Conservation (phyloP, 2,113 vertebrate genomes). For the Xenus cinereus region DNA sequence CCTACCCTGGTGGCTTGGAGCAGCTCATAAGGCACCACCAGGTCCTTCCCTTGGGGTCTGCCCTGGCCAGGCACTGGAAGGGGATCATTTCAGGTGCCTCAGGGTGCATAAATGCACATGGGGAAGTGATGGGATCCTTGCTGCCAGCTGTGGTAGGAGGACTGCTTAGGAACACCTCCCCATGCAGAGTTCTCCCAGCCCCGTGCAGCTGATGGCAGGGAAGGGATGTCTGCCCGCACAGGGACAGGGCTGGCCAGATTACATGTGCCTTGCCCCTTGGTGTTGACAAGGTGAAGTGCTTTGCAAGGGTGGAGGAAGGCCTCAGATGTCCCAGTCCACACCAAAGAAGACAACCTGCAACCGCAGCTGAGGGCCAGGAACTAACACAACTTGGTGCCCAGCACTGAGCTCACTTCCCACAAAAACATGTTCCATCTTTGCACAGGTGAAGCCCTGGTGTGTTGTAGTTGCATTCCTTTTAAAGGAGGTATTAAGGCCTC, state of each 20-base stretch:
- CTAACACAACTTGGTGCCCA: rapidly evolving
- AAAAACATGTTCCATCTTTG: not conserved
- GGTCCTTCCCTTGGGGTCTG: not conserved
- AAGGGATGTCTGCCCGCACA: not conserved
- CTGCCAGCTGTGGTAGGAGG: not conserved
- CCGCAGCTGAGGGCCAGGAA: not conserved
- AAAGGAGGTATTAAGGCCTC: not conserved
- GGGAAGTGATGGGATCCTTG: not conserved
- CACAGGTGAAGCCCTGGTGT: rapidly evolving
- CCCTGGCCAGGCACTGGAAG: not conserved
- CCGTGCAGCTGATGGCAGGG: not conserved
- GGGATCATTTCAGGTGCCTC: not conserved
- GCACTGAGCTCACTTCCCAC: not conserved
- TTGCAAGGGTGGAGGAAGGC: not conserved
- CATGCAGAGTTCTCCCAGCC: not conserved
- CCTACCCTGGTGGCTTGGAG: not conserved
- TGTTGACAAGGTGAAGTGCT: not conserved
- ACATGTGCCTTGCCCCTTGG: not conserved
- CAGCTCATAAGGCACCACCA: not conserved
- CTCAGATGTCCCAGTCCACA: not conserved
- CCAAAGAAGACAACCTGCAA: not conserved
- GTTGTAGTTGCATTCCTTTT: not conserved
- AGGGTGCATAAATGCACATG: not conserved
- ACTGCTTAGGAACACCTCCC: not conserved
- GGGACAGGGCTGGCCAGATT: not conserved